Percentiles rank a stretch among this genome's conserved stretches.
phyloP scores from a whole-genome alignment of 2,797 vertebrate genomes.

The Morelia viridis region DNA sequence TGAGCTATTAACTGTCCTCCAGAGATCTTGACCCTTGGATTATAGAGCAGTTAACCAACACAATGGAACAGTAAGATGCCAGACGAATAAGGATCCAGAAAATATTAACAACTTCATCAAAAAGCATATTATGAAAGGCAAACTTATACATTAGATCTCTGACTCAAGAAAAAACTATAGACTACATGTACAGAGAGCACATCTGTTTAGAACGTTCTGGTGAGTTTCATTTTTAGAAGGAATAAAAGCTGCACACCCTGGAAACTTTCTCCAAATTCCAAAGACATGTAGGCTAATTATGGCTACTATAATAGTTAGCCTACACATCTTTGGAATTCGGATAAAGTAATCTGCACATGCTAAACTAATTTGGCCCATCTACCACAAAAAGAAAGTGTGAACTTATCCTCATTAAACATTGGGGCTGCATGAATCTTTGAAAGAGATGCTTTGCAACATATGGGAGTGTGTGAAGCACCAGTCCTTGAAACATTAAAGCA shows the following conservation, averaged over 20 bases:
- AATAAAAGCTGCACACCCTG: neutral
- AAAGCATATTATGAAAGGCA: neutral
- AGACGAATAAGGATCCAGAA: neutral
- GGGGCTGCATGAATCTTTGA: neutral
- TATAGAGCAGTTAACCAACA: neutral
- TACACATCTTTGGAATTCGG: neutral
- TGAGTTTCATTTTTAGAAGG: neutral
- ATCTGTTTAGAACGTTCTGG: neutral
- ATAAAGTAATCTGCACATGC: neutral
- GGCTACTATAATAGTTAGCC: neutral
- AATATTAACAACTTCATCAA: conserved; percentile 2
- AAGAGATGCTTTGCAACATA: neutral
- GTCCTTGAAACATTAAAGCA: neutral
- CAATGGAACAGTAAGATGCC: neutral
- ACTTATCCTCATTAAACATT: neutral
- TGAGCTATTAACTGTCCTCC: neutral
- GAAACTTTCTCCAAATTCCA: neutral
- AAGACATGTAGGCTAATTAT: neutral
- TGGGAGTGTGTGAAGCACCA: neutral
- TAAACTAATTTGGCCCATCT: neutral
- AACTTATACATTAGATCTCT: neutral
- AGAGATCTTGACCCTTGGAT: neutral
- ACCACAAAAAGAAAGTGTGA: neutral
- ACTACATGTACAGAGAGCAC: neutral
- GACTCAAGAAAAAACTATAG: neutral